Evolutionary conservation across 2,797 vertebrate species (phyloP), one percentile per base, ranked within the genome.

Genomic region (Dicrostonyx torquatus): DNA sequence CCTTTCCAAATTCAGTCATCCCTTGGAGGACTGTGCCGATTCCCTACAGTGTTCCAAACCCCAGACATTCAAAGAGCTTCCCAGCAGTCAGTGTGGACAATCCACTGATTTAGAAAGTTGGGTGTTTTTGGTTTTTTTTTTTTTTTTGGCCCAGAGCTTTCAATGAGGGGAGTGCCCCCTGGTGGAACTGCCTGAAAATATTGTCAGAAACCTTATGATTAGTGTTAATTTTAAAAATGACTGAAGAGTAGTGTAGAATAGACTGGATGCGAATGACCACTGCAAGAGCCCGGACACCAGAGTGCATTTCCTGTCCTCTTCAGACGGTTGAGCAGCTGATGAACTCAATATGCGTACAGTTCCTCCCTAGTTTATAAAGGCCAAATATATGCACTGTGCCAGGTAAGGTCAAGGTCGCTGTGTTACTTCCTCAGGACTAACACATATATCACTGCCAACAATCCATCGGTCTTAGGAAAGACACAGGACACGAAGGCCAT

Each of bases 151-250:
- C 94, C 93, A 91, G 90, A 96, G 92, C 97, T 97, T 97, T 96
- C 94, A 97, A 97, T 97, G 97, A 97, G 97, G 97, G 97, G 96
- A 97, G 97, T 97, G 97, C 97, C 97, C 97, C 96, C 97, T 97
- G 96, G 97, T 97, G 97, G 97, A 97, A 96, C 96, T 79, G 87
- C 90, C 78, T 96, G 93, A 96, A 97, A 97, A 97, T 89, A 97
- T 96, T 95, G 90, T 96, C 92, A 90, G 79, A 94, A 96, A 96
- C 90, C 45, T 60, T 94, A 96, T 95, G 94, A 95, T 95, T 92
- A 92, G 62, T 90, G 92, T 96, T 97, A 96, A 96, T 96, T 95
- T 60, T 88, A 40, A 89, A 90, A 13, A 72, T 24, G 22, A 87
- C 24, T 43, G 34, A 48, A 29, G 17, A 60, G 29, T 24, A 60